Conservation (phyloP, 2,113 vertebrate genomes). For the Carassius auratus region DNA sequence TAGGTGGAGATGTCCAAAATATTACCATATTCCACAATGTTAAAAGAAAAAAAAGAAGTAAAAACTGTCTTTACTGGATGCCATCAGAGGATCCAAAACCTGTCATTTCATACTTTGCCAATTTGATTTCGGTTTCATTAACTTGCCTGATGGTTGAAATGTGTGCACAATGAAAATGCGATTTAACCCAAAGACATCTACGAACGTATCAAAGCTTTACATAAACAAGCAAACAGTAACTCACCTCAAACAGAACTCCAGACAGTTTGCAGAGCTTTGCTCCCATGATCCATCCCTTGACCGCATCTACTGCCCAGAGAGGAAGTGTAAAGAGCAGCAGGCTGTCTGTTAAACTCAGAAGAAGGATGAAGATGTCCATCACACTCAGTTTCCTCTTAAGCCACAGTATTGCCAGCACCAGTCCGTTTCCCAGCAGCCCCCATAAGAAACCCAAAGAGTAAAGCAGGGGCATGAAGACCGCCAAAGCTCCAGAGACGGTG, state of each 20-base stretch:
- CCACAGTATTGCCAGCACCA: conserved; percentile 73
- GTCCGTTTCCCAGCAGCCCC: conserved; percentile 78
- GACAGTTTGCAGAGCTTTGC: conserved; percentile 77
- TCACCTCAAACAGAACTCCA: conserved; percentile 79
- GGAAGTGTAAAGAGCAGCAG: conserved; percentile 82
- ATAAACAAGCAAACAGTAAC: not conserved
- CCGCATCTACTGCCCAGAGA: conserved; percentile 75
- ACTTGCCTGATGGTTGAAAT: not conserved
- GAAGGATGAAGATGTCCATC: conserved; percentile 80
- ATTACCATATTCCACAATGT: not conserved
- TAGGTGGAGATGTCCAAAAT: not conserved
- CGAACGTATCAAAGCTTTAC: not conserved
- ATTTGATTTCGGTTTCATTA: not conserved
- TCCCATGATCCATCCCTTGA: conserved; percentile 76
- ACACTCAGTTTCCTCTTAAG: conserved; percentile 69
- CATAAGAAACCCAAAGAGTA: conserved; percentile 71
- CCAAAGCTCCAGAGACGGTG: conserved; percentile 50
- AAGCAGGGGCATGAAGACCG: conserved; percentile 68
- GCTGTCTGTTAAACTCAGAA: conserved; percentile 74
- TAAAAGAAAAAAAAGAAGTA: too few relatives aligned
- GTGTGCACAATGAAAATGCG: not conserved
- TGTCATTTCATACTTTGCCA: not conserved
- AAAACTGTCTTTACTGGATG: not conserved
- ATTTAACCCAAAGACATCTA: too few relatives aligned
- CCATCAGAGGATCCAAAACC: too few relatives aligned